Evolutionary conservation across 2,888 invertebrate genomes (phyloP), one percentile per base, ranked within the genome.

Genomic region (Ichneumon xanthorius): DNA sequence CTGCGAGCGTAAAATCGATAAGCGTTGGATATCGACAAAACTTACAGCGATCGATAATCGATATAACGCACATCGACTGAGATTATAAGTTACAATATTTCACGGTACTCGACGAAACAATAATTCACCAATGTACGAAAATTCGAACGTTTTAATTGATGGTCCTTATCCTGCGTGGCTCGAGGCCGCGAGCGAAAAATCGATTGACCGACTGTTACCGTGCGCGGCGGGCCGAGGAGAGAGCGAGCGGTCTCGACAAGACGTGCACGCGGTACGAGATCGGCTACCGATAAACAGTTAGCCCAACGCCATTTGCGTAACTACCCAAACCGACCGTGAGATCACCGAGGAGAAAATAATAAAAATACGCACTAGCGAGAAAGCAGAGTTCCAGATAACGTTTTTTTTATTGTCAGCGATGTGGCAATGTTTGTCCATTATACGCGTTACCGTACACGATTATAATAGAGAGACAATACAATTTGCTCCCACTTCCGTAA

Each of bases 401-500:
- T 48, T 48, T 48, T 16, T 14, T 48, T 48, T 48, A 16, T 48
- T 48, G 16, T 48, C 16, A 16, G 4, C 45, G 16, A 14, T 16
- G 14, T 48, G 16, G 45, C 16, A 48, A 48, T 48, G 16, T 48
- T 48, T 16, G 16, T 5, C 26, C 14, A 58, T 22, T 26, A 22
- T 26, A 58, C 26, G 58, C 26, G 58, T 14, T 22, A 11, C 9
- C 22, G 58, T 58, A 14, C 26, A 26, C 26, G 14, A 58, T 22
- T 14, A 58, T 14, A 58, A 26, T 58, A 14, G 22, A 26, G 58
- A 26, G 26, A 58, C 26, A 58, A 58, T 58, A 58, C 26, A 22
- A 58, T 67, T 55, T 55, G 26, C 67, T 61, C 50, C 72, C 63
- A 72, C 58, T 72, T 50, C 26, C 58, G 75, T 76, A 80, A 77